A percentile compares a stretch with the other conserved stretches of the same genome.
phyloP scores from a whole-genome alignment of 1,140 invertebrate species.

The Lamellibrachia luymesi region DNA sequence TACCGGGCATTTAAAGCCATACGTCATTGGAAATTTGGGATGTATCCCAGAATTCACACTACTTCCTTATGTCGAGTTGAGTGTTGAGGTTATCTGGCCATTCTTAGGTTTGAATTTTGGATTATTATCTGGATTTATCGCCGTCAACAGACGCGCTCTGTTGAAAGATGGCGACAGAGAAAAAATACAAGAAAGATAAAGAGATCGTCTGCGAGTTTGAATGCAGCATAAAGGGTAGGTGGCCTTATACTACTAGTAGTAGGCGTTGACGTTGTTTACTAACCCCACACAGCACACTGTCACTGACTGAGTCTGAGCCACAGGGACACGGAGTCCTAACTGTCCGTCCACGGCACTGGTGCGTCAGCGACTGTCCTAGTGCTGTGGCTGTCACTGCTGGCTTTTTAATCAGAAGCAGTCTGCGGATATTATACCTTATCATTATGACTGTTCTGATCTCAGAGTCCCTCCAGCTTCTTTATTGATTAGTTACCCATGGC shows the following conservation, averaged over 20 bases:
- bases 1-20: neutral
- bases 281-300: neutral
- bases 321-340: neutral
- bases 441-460: neutral
- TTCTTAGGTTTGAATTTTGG: neutral
- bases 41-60: neutral
- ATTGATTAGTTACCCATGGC: neutral
- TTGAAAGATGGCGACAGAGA: conserved; percentile 39
- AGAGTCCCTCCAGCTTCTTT: neutral
- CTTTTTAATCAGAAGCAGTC: neutral
- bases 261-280: conserved; percentile 4
- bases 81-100: neutral
- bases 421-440: neutral
- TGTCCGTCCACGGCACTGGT: neutral
- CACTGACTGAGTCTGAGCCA: neutral
- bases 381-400: neutral
- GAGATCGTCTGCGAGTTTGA: conserved; percentile 46
- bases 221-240: conserved; percentile 42
- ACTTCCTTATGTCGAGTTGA: conserved; percentile 4
- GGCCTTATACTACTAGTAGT: conserved; percentile 2
- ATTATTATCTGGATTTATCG: neutral
- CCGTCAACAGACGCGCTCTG: neutral
- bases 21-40: neutral
- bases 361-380: neutral
- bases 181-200: conserved; percentile 45